Evolutionary conservation across 2,888 invertebrate species (phyloP), one percentile per base, ranked within the genome.

Genomic region (Phaonia tiefii): DNA sequence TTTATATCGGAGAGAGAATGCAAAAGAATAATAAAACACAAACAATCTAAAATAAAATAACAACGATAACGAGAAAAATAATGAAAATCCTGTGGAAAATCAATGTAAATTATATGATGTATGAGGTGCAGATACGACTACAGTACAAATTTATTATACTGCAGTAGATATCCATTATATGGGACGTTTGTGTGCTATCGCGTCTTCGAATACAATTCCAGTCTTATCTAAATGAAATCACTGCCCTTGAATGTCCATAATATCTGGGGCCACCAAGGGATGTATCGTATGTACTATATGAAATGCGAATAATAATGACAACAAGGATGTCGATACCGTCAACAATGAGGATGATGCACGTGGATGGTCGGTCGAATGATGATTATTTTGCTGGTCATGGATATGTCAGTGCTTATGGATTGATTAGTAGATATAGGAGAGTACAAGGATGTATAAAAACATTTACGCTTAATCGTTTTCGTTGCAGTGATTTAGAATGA

Each of bases 181-280:
- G n/a, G n/a, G n/a, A n/a, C n/a, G 31, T 31, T 31, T 31, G 15
- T 39, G 26, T 67, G 76, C 67, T 75, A 56, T 67, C 74, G 58
- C 42, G 26, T 46, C 22, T 39, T 37, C 39, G 63, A 31, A 22
- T 37, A 31, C 58, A 58, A 15, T 37, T 42, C 56, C 17, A 67
- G 42, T 65, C 67, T 71, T 56, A 82, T 75, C 69, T 72, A 66
- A 82, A 82, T 31, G 46, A 70, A 82, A 79, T 74, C 76, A 76
- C 79, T 79, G 79, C 75, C 67, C 70, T 82, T 82, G 75, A 75
- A 66, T 75, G 65, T 37, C 25, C 60, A 60, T 39, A 60, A 60
- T 39, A 37, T 10, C 39, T 20, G 60, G 8, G 31, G 42, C 42
- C 13, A 63, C 8, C 31, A 31, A 31, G 31, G 3, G 3, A 31